phyloP scores from a whole-genome alignment of 2,113 vertebrate genomes.

The Sciurus niger region DNA sequence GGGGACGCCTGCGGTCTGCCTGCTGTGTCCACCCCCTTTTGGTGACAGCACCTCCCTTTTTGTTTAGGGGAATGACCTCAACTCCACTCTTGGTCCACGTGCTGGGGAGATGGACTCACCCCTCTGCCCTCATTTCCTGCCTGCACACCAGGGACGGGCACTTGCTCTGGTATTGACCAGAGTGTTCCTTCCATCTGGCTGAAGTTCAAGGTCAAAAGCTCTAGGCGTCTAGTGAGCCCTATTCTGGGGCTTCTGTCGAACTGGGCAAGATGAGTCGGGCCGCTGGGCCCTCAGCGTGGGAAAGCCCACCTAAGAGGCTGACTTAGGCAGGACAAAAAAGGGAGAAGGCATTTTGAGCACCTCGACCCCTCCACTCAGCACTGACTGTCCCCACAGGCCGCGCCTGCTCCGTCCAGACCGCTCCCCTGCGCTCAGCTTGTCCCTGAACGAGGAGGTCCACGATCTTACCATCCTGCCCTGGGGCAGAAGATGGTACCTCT shows the following conservation, averaged over 20 bases:
- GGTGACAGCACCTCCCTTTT: background rate
- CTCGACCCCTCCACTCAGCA: background rate
- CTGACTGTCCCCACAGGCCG: background rate
- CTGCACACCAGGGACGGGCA: background rate
- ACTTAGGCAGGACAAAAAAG: background rate
- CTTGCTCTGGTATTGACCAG: background rate
- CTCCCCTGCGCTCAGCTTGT: background rate
- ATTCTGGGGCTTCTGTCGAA: background rate
- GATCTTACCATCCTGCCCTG: background rate
- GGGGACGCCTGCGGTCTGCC: too few relatives aligned
- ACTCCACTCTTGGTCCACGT: background rate
- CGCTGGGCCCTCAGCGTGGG: too few relatives aligned
- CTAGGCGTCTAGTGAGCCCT: background rate
- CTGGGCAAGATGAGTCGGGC: background rate
- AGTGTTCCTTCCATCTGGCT: background rate
- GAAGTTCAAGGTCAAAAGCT: background rate
- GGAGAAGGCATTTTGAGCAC: background rate
- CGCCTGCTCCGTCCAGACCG: background rate
- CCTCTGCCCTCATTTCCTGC: background rate
- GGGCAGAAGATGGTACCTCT: background rate
- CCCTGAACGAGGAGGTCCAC: background rate
- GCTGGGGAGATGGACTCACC: background rate
- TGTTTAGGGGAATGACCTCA: background rate
- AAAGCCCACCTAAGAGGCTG: background rate
- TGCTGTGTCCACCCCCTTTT: background rate